These are phyloP conservation scores for Mormyrus proboscirostris DNA, from an alignment of 2,797 vertebrate genomes.

Conservation along the genomic window DNA sequence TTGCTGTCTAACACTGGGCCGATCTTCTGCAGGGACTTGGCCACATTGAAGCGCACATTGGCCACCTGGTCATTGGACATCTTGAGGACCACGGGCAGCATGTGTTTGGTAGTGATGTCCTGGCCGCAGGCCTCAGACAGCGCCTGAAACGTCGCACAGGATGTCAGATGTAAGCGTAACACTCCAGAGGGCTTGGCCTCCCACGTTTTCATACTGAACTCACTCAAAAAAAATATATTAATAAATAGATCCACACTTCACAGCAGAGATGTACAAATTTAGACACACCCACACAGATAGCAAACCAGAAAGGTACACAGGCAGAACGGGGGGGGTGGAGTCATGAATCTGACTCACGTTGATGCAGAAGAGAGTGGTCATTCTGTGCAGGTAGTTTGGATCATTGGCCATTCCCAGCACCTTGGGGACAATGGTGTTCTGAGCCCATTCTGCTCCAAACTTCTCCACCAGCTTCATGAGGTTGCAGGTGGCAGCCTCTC, in stretches of 20 bases:
- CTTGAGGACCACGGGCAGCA: constrained; percentile 82
- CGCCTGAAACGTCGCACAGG: constrained; percentile 52
- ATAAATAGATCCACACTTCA: background rate
- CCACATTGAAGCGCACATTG: constrained; percentile 88
- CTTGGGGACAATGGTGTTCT: constrained; percentile 84
- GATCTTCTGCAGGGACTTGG: constrained; percentile 84
- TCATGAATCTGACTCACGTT: constrained; percentile 64
- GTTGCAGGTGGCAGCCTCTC: constrained; percentile 83
- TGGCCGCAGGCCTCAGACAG: constrained; percentile 79
- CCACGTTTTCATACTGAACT: background rate
- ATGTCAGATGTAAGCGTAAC: background rate
- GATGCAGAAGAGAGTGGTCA: constrained; percentile 90
- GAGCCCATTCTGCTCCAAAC: constrained; percentile 85
- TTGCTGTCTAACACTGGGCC: constrained; percentile 75
- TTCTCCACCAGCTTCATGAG: constrained; percentile 86
- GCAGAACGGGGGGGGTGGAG: background rate
- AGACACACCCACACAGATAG: background rate
- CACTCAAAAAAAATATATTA: background rate
- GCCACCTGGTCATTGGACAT: constrained; percentile 89
- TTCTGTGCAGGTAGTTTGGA: constrained; percentile 86
- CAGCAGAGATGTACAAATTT: background rate
- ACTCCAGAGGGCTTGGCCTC: background rate
- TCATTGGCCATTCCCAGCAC: constrained; percentile 85
- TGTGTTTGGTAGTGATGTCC: constrained; percentile 86
- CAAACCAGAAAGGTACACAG: background rate